Conservation (phyloP, 2,113 vertebrate genomes). For the Azemiops feae region DNA sequence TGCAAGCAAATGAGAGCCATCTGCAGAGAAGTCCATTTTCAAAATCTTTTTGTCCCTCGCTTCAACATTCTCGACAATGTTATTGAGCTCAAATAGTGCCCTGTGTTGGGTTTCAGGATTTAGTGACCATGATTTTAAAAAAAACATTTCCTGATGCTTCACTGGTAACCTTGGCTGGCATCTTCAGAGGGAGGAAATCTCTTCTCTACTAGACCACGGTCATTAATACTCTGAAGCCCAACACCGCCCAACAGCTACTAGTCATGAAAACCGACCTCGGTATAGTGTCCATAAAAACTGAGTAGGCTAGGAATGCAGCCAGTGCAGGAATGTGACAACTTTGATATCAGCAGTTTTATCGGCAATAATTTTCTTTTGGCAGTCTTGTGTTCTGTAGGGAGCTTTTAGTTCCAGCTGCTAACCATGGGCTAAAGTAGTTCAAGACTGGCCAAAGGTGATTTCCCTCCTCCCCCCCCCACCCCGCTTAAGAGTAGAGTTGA, state of each 20-base stretch:
- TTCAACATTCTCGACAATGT: not conserved
- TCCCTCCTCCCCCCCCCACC: rapidly evolving
- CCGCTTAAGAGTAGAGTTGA: not conserved
- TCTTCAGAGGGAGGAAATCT: not conserved
- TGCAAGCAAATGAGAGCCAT: not conserved
- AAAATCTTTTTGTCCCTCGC: not conserved
- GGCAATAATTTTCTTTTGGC: not conserved
- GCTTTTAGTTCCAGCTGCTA: not conserved
- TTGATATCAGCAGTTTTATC: not conserved
- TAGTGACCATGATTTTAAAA: not conserved
- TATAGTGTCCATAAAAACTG: not conserved
- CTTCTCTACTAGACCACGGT: not conserved
- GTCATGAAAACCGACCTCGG: not conserved
- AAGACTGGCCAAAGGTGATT: not conserved
- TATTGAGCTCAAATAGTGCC: not conserved
- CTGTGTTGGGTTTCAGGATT: not conserved
- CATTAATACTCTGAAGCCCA: not conserved
- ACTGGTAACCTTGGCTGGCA: not conserved
- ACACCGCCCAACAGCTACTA: not conserved
- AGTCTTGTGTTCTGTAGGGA: not conserved
- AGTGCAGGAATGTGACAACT: not conserved
- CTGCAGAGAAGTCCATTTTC: not conserved
- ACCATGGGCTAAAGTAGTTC: not conserved
- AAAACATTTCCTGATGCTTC: not conserved
- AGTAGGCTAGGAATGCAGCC: not conserved